Evolutionary conservation across 1,140 invertebrate genomes (phyloP).

Genomic region (Cryptotermes secundus): DNA sequence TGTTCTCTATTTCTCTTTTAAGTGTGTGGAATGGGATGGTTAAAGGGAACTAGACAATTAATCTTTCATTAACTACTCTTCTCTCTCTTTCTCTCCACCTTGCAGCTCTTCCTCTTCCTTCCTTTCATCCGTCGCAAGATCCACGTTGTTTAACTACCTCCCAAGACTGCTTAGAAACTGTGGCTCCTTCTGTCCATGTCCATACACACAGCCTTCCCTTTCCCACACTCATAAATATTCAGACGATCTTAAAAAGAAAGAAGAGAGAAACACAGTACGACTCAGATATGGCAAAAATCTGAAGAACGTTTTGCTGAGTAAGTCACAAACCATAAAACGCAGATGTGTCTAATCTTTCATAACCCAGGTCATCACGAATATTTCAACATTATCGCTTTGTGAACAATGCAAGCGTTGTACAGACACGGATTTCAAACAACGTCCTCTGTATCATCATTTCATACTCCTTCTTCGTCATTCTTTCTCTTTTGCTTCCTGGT

Average conservation of each 20-base stretch:
- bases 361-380: too few species aligned
- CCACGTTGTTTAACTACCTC: not conserved
- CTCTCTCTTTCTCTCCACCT: not conserved
- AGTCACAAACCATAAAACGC: too few species aligned
- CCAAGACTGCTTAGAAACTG: not conserved
- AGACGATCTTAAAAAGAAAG: not conserved
- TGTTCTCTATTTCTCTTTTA: not conserved
- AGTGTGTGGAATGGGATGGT: not conserved
- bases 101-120: not conserved
- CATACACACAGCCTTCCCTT: not conserved
- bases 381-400: too few species aligned
- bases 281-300: not conserved
- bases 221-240: not conserved
- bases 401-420: too few species aligned
- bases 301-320: too few species aligned
- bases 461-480: too few species aligned
- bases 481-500: too few species aligned
- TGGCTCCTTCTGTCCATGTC: not conserved
- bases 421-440: too few species aligned
- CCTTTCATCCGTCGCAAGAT: not conserved
- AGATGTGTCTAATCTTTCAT: too few species aligned
- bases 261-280: not conserved
- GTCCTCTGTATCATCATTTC: too few species aligned
- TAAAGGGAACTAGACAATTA: not conserved
- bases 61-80: not conserved